These are phyloP conservation scores for Pterocles burchelli DNA, from an alignment of 2,113 vertebrate species.

Conservation along the genomic window DNA sequence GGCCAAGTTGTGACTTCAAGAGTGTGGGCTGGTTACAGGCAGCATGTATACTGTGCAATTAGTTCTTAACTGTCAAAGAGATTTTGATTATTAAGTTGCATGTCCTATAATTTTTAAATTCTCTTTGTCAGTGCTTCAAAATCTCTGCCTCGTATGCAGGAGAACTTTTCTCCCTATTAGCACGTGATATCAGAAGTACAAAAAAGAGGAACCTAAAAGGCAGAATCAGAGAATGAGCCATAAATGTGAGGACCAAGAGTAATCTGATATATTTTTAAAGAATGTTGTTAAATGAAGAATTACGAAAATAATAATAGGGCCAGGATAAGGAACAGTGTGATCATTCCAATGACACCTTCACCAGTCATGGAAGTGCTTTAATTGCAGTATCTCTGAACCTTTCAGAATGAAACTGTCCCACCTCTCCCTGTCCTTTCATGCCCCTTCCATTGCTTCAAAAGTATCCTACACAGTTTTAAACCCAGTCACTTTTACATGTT, in stretches of 20 bases:
- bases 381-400: background rate
- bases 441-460: background rate
- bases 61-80: background rate
- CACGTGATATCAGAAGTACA: background rate
- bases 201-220: background rate
- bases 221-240: background rate
- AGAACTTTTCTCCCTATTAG: conserved; percentile 12
- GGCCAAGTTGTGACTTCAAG: background rate
- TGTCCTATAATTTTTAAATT: conserved; percentile 19
- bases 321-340: background rate
- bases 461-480: background rate
- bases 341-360: background rate
- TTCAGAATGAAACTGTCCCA: background rate
- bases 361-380: background rate
- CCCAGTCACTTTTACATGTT: background rate
- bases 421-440: background rate
- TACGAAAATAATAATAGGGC: background rate
- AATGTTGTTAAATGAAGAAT: background rate
- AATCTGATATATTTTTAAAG: background rate
- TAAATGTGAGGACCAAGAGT: background rate
- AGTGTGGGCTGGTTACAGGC: background rate
- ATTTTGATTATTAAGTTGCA: conserved; percentile 43
- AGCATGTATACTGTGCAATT: background rate
- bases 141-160: background rate
- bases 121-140: conserved; percentile 35